Evolutionary conservation across 2,797 vertebrate genomes (phyloP).

Genomic region (Nannoperca obscura): DNA sequence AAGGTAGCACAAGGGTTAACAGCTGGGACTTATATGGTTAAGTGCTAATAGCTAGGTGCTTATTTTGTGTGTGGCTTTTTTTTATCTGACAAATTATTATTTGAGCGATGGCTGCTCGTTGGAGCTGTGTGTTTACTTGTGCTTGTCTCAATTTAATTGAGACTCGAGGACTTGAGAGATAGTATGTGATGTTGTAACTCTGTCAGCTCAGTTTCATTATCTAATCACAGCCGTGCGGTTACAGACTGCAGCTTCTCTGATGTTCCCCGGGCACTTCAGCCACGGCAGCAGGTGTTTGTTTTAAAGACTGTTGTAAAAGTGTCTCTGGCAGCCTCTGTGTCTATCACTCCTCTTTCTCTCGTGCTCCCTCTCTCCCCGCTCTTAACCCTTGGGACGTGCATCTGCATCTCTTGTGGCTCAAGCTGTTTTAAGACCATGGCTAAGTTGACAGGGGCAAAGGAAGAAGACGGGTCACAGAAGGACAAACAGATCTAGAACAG

Average conservation of each 20-base stretch:
- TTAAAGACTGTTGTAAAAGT: conserved; percentile 72
- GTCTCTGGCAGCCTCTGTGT: conserved; percentile 52
- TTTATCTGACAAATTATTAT: not conserved
- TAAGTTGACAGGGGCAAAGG: conserved; percentile 28
- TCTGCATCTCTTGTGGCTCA: conserved; percentile 62
- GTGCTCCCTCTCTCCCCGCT: conserved; percentile 33
- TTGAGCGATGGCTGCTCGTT: not conserved
- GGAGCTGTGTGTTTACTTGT: not conserved
- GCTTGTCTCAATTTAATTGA: conserved; percentile 5
- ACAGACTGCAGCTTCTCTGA: conserved; percentile 34
- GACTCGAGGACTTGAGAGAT: not conserved
- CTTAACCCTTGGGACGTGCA: conserved; percentile 47
- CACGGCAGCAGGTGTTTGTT: conserved; percentile 76
- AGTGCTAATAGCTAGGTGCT: not conserved
- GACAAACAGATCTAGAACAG: conserved; percentile 30
- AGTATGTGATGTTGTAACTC: conserved; percentile 12
- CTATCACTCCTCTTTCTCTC: conserved; percentile 38
- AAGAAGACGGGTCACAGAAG: conserved; percentile 19
- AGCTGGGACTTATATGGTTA: not conserved
- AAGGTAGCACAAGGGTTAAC: not conserved
- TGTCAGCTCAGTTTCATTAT: conserved; percentile 47
- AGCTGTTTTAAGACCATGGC: conserved; percentile 59
- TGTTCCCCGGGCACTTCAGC: conserved; percentile 35
- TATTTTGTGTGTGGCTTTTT: not conserved
- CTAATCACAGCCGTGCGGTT: conserved; percentile 32